phyloP scores from a whole-genome alignment of 2,888 invertebrate genomes.

The Sabatieria punctata region DNA sequence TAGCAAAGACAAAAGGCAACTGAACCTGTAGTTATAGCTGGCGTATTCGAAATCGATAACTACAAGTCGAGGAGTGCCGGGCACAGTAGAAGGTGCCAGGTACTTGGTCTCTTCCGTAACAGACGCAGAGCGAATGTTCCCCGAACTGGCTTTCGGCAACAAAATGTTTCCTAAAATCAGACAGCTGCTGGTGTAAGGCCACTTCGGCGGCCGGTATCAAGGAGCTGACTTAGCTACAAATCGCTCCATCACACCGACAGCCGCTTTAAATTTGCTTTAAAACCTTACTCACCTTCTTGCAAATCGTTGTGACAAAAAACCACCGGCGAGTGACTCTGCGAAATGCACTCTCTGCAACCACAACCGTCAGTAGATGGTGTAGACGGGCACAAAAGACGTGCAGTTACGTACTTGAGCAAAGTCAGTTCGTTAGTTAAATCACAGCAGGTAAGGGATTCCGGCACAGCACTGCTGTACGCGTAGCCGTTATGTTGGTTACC shows the following conservation, averaged over 20 bases:
- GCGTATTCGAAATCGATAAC: slow-evolving; percentile 87
- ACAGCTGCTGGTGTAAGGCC: too few relatives aligned
- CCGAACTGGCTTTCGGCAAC: slow-evolving; percentile 28
- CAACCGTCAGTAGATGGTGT: too few relatives aligned
- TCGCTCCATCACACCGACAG: too few relatives aligned
- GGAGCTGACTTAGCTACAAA: too few relatives aligned
- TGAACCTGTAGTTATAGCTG: slow-evolving; percentile 61
- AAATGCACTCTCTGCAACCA: slow-evolving; percentile 16
- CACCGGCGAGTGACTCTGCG: slow-evolving; percentile 48
- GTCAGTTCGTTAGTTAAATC: slow-evolving; percentile 15
- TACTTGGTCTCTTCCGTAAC: too few relatives aligned
- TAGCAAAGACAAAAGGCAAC: too few relatives aligned
- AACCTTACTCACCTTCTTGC: slow-evolving; percentile 34
- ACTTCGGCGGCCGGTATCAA: too few relatives aligned
- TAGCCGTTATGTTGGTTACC: too few relatives aligned
- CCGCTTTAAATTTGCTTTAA: too few relatives aligned
- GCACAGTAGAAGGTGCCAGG: background rate
- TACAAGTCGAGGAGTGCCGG: slow-evolving; percentile 38
- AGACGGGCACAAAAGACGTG: too few relatives aligned
- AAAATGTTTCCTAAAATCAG: slow-evolving; percentile 30
- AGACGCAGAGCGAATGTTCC: slow-evolving; percentile 25
- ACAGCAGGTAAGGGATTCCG: slow-evolving; percentile 15
- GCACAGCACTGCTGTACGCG: too few relatives aligned
- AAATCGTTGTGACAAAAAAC: slow-evolving; percentile 39
- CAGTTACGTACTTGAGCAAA: slow-evolving; percentile 14